Evolutionary conservation across 2,888 invertebrate species (phyloP), one percentile per base, ranked within the genome.

Genomic region (Luperina nickerlii): DNA sequence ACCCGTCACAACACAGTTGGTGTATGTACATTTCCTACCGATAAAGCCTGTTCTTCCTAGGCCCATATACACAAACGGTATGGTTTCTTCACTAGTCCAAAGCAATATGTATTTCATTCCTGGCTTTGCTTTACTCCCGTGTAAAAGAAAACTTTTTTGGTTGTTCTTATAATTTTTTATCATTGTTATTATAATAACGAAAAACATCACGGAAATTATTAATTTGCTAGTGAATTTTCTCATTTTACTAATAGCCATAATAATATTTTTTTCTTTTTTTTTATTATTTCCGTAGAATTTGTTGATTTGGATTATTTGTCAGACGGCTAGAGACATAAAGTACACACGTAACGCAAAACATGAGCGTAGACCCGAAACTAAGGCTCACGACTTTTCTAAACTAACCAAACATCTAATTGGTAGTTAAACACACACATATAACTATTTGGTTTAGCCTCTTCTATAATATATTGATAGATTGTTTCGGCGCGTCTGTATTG

Each of bases 1-100:
- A 27, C 79, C 83, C 5, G 95, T 95, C 1, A 96, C 94, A 72
- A 89, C 91, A 83, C 96, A 96, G 73, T 96, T 96, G 11, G 89
- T 92, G 68, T 90, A 90, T n/a, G 87, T 80, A 87, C 95, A 96
- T 15, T 93, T 91, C 66, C 90, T 91, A 1, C 89, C 86, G 51
- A 93, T 87, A 79, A 95, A 95, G 8, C 87, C 90, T 63, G 83
- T 71, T 71, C 81, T 90, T 13, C 93, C 93, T 24, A 79, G 65
- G 7, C 91, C 91, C 88, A 94, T 90, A 70, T 92, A 90, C 38
- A 85, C 82, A 80, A 95, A 93, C 5, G 94, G 94, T 60, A 91
- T 84, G 63, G 82, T 90, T 15, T 79, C 81, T 1, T 88, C 70
- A 15, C 86, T 84, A 3, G 94, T 94, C 94, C 94, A 94, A 66